phyloP scores from a whole-genome alignment of 1,140 invertebrate species.

The Delia radicum region DNA sequence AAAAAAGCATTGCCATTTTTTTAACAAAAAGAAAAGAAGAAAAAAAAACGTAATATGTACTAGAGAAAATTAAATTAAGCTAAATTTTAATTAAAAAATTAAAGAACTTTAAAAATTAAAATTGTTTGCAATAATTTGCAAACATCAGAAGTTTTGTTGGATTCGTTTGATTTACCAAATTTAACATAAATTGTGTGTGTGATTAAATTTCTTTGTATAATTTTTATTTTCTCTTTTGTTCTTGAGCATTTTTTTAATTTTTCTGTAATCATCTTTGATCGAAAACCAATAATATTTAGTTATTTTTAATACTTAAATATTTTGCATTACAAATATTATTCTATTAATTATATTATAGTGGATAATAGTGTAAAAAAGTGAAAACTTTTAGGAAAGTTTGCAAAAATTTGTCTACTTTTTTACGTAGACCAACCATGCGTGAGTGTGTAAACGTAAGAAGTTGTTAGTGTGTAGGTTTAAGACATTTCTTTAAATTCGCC shows the following conservation, averaged over 20 bases:
- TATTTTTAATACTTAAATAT: neutral
- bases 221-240: neutral
- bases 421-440: neutral
- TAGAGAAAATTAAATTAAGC: neutral
- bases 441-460: neutral
- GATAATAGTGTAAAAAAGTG: neutral
- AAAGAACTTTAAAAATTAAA: neutral
- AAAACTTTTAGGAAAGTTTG: neutral
- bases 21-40: neutral
- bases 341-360: neutral
- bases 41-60: neutral
- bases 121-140: neutral
- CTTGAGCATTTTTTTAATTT: neutral
- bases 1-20: slow-evolving; percentile 5
- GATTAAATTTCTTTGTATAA: no score
- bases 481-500: neutral
- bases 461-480: neutral
- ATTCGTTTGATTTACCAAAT: no score
- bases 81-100: neutral
- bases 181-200: no score
- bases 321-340: neutral
- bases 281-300: neutral
- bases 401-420: neutral
- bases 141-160: no score
- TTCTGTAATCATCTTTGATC: neutral